Conservation (phyloP, 2,888 invertebrate genomes). For the Elegia similella region DNA sequence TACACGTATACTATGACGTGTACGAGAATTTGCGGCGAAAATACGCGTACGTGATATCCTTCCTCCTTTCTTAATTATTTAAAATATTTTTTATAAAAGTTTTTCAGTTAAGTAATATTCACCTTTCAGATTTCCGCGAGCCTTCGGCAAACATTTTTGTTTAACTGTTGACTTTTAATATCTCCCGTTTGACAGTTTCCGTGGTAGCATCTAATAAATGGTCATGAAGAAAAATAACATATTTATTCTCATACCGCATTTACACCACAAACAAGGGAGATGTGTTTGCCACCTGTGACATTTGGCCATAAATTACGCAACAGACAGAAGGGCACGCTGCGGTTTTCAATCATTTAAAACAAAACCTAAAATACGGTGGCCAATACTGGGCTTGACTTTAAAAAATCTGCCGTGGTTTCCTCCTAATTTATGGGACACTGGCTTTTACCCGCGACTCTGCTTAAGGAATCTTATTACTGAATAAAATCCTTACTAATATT, state of each 20-base stretch:
- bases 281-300: conserved; percentile 14
- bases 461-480: no score
- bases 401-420: neutral
- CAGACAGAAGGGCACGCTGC: neutral
- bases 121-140: conserved; percentile 7
- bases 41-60: conserved; percentile 9
- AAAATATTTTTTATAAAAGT: conserved; percentile 35
- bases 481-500: no score
- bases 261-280: conserved; percentile 3
- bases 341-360: conserved; percentile 6
- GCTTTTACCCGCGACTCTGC: neutral
- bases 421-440: neutral
- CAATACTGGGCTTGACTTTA: neutral
- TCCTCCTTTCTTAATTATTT: conserved; percentile 31
- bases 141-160: conserved; percentile 13
- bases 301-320: conserved; percentile 8
- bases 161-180: conserved; percentile 17
- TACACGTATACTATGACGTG: neutral
- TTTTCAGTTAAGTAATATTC: conserved; percentile 26
- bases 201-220: neutral
- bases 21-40: neutral
- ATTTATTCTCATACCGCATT: conserved; percentile 1
- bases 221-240: neutral
- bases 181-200: conserved; percentile 15
- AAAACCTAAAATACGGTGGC: neutral